Conservation (phyloP, 2,888 invertebrate species). For the Zootermopsis nevadensis region DNA sequence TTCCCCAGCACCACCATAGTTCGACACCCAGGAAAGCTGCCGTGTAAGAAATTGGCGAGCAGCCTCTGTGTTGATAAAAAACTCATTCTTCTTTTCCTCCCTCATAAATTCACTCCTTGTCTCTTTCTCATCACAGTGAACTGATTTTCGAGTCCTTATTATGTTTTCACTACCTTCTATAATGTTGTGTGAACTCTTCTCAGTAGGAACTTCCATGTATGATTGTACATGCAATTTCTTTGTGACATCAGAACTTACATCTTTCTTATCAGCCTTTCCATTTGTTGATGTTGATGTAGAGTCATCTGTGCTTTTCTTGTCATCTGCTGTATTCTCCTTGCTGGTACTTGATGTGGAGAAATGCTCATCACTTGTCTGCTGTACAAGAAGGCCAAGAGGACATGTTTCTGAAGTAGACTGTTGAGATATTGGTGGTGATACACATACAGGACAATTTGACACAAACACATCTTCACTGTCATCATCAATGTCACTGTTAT, state of each 20-base stretch:
- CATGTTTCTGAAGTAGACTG: constrained; percentile 74
- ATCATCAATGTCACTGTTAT: constrained; percentile 67
- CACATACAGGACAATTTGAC: constrained; percentile 72
- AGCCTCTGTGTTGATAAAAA: constrained; percentile 82
- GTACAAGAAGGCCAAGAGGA: constrained; percentile 71
- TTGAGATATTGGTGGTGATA: constrained; percentile 70
- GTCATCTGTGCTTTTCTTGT: constrained; percentile 68
- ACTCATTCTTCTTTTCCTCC: constrained; percentile 70
- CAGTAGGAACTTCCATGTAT: neutral
- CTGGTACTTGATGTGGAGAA: constrained; percentile 69
- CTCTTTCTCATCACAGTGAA: constrained; percentile 36
- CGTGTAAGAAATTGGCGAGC: constrained; percentile 80
- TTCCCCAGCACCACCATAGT: constrained; percentile 69
- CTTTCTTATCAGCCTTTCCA: constrained; percentile 54
- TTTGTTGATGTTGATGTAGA: constrained; percentile 68
- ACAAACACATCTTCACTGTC: constrained; percentile 73
- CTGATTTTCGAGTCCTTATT: neutral
- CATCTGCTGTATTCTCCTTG: constrained; percentile 65
- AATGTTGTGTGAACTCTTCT: neutral
- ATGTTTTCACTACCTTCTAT: neutral
- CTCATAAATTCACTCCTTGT: constrained; percentile 62
- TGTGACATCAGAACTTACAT: neutral
- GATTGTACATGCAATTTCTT: neutral
- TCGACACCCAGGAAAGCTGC: constrained; percentile 79
- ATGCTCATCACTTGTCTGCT: constrained; percentile 69